A percentile compares a stretch with the other conserved stretches of the same genome.
These are phyloP conservation scores for Crocodylus rhombifer DNA, from an alignment of 2,797 vertebrate species.

Conservation along the genomic window DNA sequence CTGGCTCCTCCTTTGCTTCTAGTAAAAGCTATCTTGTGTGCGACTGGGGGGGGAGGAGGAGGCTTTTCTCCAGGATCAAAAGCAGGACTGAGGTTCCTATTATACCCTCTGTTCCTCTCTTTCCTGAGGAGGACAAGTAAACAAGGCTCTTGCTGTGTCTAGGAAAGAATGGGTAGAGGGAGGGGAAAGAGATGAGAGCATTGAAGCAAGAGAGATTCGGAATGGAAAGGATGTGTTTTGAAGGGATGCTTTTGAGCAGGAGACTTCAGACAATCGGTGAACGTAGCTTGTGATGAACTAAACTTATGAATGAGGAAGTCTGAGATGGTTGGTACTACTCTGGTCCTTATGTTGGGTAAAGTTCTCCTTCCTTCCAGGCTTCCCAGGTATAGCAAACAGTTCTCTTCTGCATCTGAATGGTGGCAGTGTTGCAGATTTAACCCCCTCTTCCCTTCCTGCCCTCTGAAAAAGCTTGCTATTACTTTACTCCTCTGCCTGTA, in stretches of 20 bases:
- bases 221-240: not conserved
- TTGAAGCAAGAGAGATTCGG: no score
- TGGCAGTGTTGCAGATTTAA: not conserved
- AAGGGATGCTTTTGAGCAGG: not conserved
- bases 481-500: no score
- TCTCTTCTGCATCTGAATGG: rapidly evolving
- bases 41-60: not conserved
- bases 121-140: not conserved
- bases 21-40: not conserved
- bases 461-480: no score
- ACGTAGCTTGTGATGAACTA: not conserved
- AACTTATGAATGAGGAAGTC: not conserved
- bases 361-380: not conserved
- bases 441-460: no score
- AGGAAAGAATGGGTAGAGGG: not conserved
- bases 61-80: not conserved
- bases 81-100: not conserved
- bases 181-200: not conserved
- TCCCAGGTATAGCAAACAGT: rapidly evolving
- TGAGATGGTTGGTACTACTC: not conserved
- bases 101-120: no score
- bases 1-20: not conserved
- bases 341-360: rapidly evolving
- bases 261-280: not conserved
- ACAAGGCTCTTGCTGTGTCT: not conserved